Conservation (phyloP, 2,797 vertebrate genomes). For the Garrulus glandarius region DNA sequence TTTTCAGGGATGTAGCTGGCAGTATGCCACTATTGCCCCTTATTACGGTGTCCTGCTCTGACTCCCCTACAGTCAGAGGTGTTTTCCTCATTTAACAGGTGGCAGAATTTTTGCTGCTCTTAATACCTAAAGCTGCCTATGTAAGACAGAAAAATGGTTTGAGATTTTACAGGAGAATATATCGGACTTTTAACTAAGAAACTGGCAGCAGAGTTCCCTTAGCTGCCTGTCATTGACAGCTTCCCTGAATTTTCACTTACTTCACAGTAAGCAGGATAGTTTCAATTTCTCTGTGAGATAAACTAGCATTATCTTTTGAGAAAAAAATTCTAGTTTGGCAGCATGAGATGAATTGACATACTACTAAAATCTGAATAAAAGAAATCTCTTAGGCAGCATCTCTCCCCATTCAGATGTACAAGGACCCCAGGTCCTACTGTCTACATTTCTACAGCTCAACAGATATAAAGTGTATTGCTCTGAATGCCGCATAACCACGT, state of each 20-base stretch:
- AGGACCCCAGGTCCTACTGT: not conserved
- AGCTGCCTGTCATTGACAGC: not conserved
- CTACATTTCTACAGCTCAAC: not conserved
- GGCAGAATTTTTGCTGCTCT: conserved; percentile 1
- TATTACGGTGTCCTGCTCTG: not conserved
- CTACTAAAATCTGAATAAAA: not conserved
- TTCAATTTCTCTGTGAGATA: not conserved
- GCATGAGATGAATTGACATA: not conserved
- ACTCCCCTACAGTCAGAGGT: not conserved
- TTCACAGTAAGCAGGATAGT: not conserved
- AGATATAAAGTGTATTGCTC: not conserved
- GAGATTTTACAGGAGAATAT: not conserved
- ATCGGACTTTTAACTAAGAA: not conserved
- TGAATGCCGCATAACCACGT: not conserved
- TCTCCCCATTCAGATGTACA: not conserved
- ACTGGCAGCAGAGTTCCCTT: not conserved
- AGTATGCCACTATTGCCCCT: not conserved
- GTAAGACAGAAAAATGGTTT: not conserved
- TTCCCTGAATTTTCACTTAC: not conserved
- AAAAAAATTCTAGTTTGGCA: not conserved
- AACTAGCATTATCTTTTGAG: not conserved
- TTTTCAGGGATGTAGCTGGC: not conserved
- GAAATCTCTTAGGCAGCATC: not conserved
- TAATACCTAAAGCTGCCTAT: conserved; percentile 22
- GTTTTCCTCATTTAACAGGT: not conserved